Percentiles rank a stretch among this genome's conserved stretches.
phyloP scores from a whole-genome alignment of 2,797 vertebrate species.

The Arrhamphus sclerolepis region DNA sequence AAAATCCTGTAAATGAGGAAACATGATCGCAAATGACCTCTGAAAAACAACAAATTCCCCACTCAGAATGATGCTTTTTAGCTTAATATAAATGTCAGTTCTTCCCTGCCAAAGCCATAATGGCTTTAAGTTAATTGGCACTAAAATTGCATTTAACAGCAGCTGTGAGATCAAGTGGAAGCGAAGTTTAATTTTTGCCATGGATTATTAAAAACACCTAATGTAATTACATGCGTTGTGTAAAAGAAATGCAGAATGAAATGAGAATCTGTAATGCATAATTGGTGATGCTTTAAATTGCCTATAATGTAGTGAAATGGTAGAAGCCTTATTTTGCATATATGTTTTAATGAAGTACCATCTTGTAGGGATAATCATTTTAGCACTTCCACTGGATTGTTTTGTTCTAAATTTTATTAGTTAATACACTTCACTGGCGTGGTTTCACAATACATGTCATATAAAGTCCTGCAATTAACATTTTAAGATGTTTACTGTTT shows the following conservation, averaged over 20 bases:
- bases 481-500: neutral
- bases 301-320: constrained; percentile 12
- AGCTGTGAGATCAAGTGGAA: constrained; percentile 30
- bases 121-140: constrained; percentile 2
- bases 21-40: neutral
- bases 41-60: constrained; percentile 1
- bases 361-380: neutral
- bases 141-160: constrained; percentile 14
- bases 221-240: constrained; percentile 14
- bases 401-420: constrained; percentile 25
- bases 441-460: constrained; percentile 9
- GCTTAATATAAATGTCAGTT: constrained; percentile 7
- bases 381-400: constrained; percentile 13
- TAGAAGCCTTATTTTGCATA: constrained; percentile 4
- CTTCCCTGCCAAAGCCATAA: neutral
- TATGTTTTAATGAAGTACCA: constrained; percentile 1
- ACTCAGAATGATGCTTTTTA: neutral
- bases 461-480: neutral
- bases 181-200: constrained; percentile 21
- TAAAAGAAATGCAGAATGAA: constrained; percentile 16
- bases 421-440: constrained; percentile 11
- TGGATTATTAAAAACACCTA: constrained; percentile 37
- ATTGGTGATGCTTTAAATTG: constrained; percentile 18
- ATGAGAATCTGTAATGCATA: constrained; percentile 8
- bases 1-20: constrained; percentile 13